Evolutionary conservation across 2,888 invertebrate genomes (phyloP).

Genomic region (Pristionchus fissidentatus): DNA sequence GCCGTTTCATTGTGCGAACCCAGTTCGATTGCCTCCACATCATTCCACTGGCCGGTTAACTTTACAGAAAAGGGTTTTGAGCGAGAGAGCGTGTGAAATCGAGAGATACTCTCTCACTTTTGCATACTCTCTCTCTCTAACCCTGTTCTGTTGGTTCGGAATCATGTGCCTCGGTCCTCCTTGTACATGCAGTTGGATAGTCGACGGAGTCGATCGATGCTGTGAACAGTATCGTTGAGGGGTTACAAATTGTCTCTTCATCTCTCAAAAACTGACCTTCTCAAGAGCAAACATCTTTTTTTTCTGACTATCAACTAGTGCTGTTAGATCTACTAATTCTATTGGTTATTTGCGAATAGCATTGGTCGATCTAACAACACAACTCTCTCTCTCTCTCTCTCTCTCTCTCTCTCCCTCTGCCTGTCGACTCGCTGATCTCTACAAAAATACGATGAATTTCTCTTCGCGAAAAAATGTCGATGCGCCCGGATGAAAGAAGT

Average conservation of each 20-base stretch:
- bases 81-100: too few species aligned
- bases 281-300: background rate
- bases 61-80: too few species aligned
- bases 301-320: background rate
- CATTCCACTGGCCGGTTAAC: too few species aligned
- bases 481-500: too few species aligned
- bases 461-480: background rate
- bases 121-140: too few species aligned
- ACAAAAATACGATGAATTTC: background rate
- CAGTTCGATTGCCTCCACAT: too few species aligned
- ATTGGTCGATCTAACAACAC: constrained; percentile 14
- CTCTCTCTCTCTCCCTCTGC: background rate
- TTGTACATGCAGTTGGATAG: too few species aligned
- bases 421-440: background rate
- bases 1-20: too few species aligned
- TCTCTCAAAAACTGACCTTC: background rate
- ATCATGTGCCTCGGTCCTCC: too few species aligned
- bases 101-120: too few species aligned
- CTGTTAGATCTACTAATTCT: background rate
- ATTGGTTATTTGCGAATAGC: background rate
- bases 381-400: background rate
- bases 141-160: too few species aligned
- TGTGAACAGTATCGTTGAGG: background rate
- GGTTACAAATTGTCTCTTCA: background rate
- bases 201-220: too few species aligned